These are phyloP conservation scores for Gadopsis bispinosus DNA, from an alignment of 2,797 vertebrate genomes.

Conservation along the genomic window DNA sequence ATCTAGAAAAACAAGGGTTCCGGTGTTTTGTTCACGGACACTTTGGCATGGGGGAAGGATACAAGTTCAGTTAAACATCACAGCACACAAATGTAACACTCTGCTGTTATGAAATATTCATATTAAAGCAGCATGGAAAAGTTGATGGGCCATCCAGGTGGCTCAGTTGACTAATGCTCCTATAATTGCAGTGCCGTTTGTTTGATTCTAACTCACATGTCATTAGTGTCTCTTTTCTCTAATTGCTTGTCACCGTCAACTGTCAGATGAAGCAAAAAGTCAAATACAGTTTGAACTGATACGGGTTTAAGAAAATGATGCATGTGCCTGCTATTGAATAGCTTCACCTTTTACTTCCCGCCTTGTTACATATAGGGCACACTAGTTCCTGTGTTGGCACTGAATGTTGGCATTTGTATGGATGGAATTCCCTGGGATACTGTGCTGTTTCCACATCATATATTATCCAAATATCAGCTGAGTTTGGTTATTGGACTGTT, in stretches of 20 bases:
- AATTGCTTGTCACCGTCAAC: conserved; percentile 36
- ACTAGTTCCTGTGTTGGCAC: not conserved
- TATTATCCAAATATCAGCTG: conserved; percentile 48
- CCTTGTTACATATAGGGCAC: not conserved
- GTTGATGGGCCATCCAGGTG: conserved; percentile 12
- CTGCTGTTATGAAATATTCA: conserved; percentile 3
- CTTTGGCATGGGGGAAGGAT: not conserved
- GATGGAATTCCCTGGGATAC: conserved; percentile 12
- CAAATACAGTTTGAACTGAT: conserved; percentile 6
- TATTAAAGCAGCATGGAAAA: conserved; percentile 17
- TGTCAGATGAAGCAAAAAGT: conserved; percentile 30
- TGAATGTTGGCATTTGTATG: not conserved
- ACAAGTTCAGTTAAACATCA: conserved; percentile 10
- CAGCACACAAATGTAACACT: conserved; percentile 2
- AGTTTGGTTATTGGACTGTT: conserved; percentile 59
- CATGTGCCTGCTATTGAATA: too few relatives aligned
- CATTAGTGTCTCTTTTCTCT: conserved; percentile 20
- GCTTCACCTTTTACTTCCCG: not conserved
- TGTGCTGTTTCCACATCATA: conserved; percentile 19
- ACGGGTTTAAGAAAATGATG: not conserved
- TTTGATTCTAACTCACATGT: conserved; percentile 37
- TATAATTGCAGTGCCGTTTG: conserved; percentile 29
- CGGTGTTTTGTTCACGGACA: conserved; percentile 5
- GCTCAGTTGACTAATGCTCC: conserved; percentile 29
- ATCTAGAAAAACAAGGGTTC: not conserved